A percentile compares a stretch with the other conserved stretches of the same genome.
Conservation (phyloP, 2,797 vertebrate species). For the Phoxinus dragarum region DNA sequence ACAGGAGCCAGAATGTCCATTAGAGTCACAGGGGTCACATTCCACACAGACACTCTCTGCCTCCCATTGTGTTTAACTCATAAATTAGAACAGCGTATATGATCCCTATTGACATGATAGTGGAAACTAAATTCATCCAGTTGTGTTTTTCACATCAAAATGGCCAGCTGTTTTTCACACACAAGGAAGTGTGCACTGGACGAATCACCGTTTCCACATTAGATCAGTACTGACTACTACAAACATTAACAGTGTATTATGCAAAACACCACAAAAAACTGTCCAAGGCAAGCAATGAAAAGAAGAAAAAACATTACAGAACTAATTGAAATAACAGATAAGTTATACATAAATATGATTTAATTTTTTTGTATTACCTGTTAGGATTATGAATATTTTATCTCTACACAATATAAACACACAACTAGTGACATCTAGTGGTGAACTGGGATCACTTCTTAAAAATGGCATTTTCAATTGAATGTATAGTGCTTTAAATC, state of each 20-base stretch:
- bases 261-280: neutral
- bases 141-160: conserved; percentile 42
- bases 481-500: neutral
- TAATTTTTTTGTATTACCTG: neutral
- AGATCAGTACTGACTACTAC: neutral
- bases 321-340: neutral
- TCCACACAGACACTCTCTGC: conserved; percentile 75
- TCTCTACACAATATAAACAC: neutral
- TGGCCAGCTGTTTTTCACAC: neutral
- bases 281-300: neutral
- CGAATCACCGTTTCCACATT: neutral
- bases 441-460: conserved; percentile 42
- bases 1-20: conserved; percentile 54
- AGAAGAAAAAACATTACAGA: conserved; percentile 4
- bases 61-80: conserved; percentile 78
- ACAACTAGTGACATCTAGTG: conserved; percentile 75
- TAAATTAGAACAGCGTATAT: conserved; percentile 60
- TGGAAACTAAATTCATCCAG: conserved; percentile 53
- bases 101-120: conserved; percentile 20
- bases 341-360: neutral
- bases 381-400: neutral
- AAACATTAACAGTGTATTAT: neutral
- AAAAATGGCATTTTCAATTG: neutral
- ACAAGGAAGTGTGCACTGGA: neutral
- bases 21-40: conserved; percentile 75